A percentile compares a stretch with the other conserved stretches of the same genome.
Evolutionary conservation across 2,888 invertebrate genomes (phyloP).

Genomic region (Anorthoa munda): DNA sequence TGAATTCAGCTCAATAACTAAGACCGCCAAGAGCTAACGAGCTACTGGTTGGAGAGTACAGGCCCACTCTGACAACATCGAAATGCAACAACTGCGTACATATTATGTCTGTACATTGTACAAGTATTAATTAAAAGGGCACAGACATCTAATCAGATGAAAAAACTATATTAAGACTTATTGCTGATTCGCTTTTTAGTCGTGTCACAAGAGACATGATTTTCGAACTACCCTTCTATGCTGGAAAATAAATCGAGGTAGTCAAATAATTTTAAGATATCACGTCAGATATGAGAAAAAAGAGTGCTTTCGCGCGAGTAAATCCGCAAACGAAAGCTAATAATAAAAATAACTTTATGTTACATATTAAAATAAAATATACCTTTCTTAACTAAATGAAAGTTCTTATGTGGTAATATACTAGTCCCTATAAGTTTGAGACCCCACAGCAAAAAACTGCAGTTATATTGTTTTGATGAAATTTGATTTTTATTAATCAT

Average conservation of each 20-base stretch:
- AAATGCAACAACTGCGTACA: background rate
- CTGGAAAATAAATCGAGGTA: constrained; percentile 37
- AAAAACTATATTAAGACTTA: constrained; percentile 10
- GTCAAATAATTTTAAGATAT: constrained; percentile 14
- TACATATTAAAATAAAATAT: constrained; percentile 35
- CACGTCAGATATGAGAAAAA: constrained; percentile 22
- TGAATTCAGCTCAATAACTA: constrained; percentile 8
- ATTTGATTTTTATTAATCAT: no score
- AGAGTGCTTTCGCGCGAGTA: background rate
- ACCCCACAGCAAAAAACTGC: no score
- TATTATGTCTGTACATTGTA: constrained; percentile 1
- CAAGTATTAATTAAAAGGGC: background rate
- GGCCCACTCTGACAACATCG: background rate
- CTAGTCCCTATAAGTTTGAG: constrained; percentile 8
- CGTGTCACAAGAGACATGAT: constrained; percentile 32
- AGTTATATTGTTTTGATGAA: no score
- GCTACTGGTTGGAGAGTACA: no score
- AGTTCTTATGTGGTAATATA: constrained; percentile 33
- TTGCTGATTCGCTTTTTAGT: constrained; percentile 17
- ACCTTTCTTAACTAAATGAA: constrained; percentile 48
- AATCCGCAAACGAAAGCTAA: constrained; percentile 17
- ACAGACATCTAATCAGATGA: background rate
- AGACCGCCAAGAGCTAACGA: background rate
- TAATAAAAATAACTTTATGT: constrained; percentile 34
- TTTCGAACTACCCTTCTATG: constrained; percentile 20